Percentiles rank a stretch among this genome's conserved stretches.
Evolutionary conservation across 2,797 vertebrate species (phyloP).

Genomic region (Gadopsis bispinosus): DNA sequence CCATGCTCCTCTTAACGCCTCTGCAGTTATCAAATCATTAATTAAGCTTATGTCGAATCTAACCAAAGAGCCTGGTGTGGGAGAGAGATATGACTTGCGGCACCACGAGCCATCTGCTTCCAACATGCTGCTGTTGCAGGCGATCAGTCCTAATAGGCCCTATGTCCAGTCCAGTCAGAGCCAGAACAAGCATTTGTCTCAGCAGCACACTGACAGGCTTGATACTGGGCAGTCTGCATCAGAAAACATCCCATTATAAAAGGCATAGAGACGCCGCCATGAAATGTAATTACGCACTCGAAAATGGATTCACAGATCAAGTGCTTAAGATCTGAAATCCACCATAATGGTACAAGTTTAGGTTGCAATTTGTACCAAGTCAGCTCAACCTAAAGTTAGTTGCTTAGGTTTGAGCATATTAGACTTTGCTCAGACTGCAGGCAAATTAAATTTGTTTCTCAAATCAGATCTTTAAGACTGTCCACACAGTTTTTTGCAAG

Average conservation of each 20-base stretch:
- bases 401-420: neutral
- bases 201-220: constrained; percentile 6
- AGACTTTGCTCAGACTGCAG: too few relatives aligned
- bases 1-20: constrained; percentile 58
- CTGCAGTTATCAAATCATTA: constrained; percentile 74
- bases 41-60: constrained; percentile 73
- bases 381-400: neutral
- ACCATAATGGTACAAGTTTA: neutral
- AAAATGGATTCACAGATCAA: neutral
- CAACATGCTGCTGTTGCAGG: constrained; percentile 51
- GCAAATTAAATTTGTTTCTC: too few relatives aligned
- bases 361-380: neutral
- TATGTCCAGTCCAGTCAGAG: constrained; percentile 29
- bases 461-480: too few relatives aligned
- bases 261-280: neutral
- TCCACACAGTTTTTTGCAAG: too few relatives aligned
- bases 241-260: neutral
- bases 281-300: constrained; percentile 1
- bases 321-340: neutral
- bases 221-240: neutral
- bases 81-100: constrained; percentile 50
- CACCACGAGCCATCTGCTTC: constrained; percentile 63
- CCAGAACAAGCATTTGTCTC: constrained; percentile 30
- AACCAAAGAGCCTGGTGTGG: constrained; percentile 55
- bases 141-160: constrained; percentile 49